phyloP scores from a whole-genome alignment of 2,797 vertebrate genomes.

The Chromis chromis region DNA sequence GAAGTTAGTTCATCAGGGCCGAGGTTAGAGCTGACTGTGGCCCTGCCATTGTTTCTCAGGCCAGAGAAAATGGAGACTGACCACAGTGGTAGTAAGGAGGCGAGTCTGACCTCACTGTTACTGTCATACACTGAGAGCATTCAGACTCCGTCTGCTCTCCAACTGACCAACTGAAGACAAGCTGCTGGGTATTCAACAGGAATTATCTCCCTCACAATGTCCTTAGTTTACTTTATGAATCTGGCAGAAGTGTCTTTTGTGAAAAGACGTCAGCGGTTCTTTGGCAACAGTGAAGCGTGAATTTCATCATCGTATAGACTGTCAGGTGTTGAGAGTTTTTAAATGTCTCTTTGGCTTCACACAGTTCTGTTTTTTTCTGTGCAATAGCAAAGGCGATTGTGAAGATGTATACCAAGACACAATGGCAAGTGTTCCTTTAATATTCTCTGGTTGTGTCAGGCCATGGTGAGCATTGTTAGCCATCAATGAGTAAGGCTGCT shows the following conservation, averaged over 20 bases:
- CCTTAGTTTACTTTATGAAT: neutral
- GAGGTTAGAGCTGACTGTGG: conserved; percentile 32
- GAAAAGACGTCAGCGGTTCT: neutral
- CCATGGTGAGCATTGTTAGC: neutral
- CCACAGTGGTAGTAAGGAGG: conserved; percentile 34
- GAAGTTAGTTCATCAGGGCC: conserved; percentile 65
- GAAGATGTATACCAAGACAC: neutral
- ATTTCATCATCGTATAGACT: conserved; percentile 1
- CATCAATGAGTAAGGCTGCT: neutral
- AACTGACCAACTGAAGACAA: neutral
- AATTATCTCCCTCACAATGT: conserved; percentile 10
- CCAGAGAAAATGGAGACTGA: conserved; percentile 49
- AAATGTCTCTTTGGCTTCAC: neutral
- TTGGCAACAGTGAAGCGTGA: neutral
- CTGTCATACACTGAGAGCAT: conserved; percentile 36
- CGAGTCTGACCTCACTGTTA: conserved; percentile 25
- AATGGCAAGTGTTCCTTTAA: neutral
- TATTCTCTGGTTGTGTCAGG: neutral
- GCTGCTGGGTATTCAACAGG: conserved; percentile 2
- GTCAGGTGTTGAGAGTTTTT: neutral
- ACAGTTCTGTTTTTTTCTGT: neutral
- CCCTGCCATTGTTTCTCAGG: conserved; percentile 57
- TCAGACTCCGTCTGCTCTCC: conserved; percentile 22
- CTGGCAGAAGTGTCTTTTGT: conserved; percentile 4
- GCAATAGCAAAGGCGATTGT: neutral